These are phyloP conservation scores for Falcaria lacertinaria DNA, from an alignment of 2,888 invertebrate genomes.

Conservation along the genomic window DNA sequence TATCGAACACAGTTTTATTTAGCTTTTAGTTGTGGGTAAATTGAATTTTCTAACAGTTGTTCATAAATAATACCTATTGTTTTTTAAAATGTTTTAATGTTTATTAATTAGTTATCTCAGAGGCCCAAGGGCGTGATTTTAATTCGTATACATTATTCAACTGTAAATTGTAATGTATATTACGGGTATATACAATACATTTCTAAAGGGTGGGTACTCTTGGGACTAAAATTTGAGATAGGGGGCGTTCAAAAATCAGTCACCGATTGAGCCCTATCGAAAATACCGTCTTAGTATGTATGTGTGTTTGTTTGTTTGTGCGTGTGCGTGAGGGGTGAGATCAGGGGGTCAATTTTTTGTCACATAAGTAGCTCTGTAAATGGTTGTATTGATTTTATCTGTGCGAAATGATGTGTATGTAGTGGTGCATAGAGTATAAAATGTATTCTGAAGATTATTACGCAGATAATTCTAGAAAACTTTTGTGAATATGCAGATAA, in stretches of 20 bases:
- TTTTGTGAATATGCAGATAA: no score
- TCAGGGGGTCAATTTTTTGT: constrained; percentile 28
- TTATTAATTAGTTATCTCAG: constrained; percentile 14
- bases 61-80: not conserved
- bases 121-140: constrained; percentile 46
- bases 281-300: constrained; percentile 1
- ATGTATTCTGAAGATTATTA: no score
- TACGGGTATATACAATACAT: constrained; percentile 27
- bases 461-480: no score
- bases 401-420: not conserved
- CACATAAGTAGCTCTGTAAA: constrained; percentile 1
- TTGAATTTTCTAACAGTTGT: not conserved
- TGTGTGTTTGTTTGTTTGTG: constrained; percentile 11
- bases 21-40: no score
- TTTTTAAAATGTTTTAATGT: no score
- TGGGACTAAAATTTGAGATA: constrained; percentile 59
- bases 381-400: constrained; percentile 19
- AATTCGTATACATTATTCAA: constrained; percentile 55
- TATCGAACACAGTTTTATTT: no score
- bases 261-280: constrained; percentile 20
- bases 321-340: constrained; percentile 30
- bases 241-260: constrained; percentile 63
- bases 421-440: not conserved
- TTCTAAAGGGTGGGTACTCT: constrained; percentile 54
- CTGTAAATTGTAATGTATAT: constrained; percentile 53